Percentiles rank a stretch among this genome's conserved stretches.
These are phyloP conservation scores for Orthonevra nobilis DNA, from an alignment of 2,888 invertebrate species.

Conservation along the genomic window DNA sequence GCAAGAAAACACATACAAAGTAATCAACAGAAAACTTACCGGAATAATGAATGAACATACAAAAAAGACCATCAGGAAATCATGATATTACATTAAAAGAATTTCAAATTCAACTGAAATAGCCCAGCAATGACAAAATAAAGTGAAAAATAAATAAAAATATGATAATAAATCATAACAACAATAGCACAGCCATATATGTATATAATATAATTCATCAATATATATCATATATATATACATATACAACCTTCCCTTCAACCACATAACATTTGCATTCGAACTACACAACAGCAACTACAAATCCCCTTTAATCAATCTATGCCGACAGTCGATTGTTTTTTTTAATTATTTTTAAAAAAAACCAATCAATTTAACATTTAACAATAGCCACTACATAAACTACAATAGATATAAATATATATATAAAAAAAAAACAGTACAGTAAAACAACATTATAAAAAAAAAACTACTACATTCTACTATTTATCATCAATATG, in stretches of 20 bases:
- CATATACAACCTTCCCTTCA: conserved; percentile 62
- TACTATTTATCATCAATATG: conserved; percentile 65
- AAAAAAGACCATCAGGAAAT: conserved; percentile 55
- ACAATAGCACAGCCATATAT: conserved; percentile 66
- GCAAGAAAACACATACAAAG: conserved; percentile 69
- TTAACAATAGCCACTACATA: conserved; percentile 69
- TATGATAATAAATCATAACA: conserved; percentile 57
- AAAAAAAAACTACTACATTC: conserved; percentile 67
- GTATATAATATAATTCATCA: conserved; percentile 56
- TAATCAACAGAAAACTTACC: conserved; percentile 58
- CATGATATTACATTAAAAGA: conserved; percentile 47
- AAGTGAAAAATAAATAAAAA: conserved; percentile 28
- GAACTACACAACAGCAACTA: conserved; percentile 78
- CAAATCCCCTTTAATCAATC: conserved; percentile 81
- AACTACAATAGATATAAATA: conserved; percentile 66
- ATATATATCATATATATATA: conserved; percentile 68
- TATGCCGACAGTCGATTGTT: conserved; percentile 83
- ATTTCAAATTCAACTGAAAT: conserved; percentile 53
- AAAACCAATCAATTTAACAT: conserved; percentile 64
- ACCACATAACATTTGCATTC: conserved; percentile 41
- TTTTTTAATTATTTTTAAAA: conserved; percentile 70
- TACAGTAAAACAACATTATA: conserved; percentile 41
- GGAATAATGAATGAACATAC: conserved; percentile 72
- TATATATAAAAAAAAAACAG: conserved; percentile 36
- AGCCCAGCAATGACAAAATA: conserved; percentile 59